phyloP scores from a whole-genome alignment of 1,140 invertebrate species.

The Hyles euphorbiae region DNA sequence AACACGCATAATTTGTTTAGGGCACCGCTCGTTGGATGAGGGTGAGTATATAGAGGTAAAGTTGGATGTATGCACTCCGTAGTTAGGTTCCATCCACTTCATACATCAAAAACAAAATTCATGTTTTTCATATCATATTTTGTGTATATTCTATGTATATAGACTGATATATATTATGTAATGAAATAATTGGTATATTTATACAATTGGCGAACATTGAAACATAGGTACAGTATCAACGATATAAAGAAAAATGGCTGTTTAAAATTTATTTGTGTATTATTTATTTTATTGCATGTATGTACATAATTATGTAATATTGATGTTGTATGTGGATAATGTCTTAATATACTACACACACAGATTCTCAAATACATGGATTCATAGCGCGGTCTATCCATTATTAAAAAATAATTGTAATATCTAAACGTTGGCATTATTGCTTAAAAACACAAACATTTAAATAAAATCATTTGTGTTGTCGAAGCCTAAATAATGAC shows the following conservation, averaged over 20 bases:
- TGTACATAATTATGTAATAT: not conserved
- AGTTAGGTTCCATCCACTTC: conserved; percentile 3
- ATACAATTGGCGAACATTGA: too few species aligned
- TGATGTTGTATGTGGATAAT: conserved; percentile 6
- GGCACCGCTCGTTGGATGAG: conserved; percentile 53
- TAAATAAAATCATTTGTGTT: too few species aligned
- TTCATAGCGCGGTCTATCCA: too few species aligned
- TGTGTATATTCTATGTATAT: not conserved
- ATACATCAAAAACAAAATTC: not conserved
- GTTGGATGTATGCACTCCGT: conserved; percentile 34
- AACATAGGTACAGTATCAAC: too few species aligned
- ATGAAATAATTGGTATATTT: too few species aligned
- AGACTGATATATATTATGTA: not conserved
- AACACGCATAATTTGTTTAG: conserved; percentile 46
- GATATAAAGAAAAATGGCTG: too few species aligned
- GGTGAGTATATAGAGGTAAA: conserved; percentile 49
- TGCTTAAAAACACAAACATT: too few species aligned
- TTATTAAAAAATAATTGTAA: too few species aligned
- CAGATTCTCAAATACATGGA: too few species aligned
- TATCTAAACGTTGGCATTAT: too few species aligned
- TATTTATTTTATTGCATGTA: conserved; percentile 1
- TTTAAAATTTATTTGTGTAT: not conserved
- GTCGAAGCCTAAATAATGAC: too few species aligned
- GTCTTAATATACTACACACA: not conserved
- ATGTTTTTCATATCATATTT: not conserved